Evolutionary conservation across 2,797 vertebrate species (phyloP), one percentile per base, ranked within the genome.

Genomic region (Aythya fuligula): DNA sequence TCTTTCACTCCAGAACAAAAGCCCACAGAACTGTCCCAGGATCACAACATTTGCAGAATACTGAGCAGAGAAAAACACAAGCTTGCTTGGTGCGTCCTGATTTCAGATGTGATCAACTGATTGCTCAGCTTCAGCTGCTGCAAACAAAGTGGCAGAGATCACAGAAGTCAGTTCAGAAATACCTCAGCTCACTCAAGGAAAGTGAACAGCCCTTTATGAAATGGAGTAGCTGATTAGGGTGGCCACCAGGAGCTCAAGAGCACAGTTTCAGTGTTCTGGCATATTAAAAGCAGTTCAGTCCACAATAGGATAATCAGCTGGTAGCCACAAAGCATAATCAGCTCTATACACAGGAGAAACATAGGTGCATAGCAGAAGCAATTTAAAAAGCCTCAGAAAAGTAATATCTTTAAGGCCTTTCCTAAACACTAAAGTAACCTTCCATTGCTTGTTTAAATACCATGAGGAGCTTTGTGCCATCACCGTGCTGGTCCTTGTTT

Each of bases 201-300:
- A 43, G 19, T 2, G 4, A 51, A 17, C 32, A 38, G 36, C 67
- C 78, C 39, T 34, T 67, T 30, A 27, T 8, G 41, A 17, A 78
- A 24, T 1, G 4, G 19, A 25, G 47, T 1, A 5, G 41, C 56
- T 22, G 47, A 14, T 10, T 21, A 2, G 13, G 43, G 43, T 3
- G 27, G 67, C 47, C 64, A 32, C 34, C 53, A 22, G 53, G 4
- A 47, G 30, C 54, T 34, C 30, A 2, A 13, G 25, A 56, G 47
- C 2, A 1, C 47, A 11, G 60, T 3, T 17, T 17, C 32, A 22
- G 72, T 22, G 60, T 49, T 56, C 32, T 6, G 4, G 18, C 4
- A 0, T 11, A 4, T 8, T n/a, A 32, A 25, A 67, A 24, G 27
- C n/a, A 39, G 21, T 14, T 65, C 45, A 20, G 30, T n/a, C 45